Percentiles rank a stretch among this genome's conserved stretches.
Conservation (phyloP, 2,113 vertebrate species). For the Oreamnos americanus region DNA sequence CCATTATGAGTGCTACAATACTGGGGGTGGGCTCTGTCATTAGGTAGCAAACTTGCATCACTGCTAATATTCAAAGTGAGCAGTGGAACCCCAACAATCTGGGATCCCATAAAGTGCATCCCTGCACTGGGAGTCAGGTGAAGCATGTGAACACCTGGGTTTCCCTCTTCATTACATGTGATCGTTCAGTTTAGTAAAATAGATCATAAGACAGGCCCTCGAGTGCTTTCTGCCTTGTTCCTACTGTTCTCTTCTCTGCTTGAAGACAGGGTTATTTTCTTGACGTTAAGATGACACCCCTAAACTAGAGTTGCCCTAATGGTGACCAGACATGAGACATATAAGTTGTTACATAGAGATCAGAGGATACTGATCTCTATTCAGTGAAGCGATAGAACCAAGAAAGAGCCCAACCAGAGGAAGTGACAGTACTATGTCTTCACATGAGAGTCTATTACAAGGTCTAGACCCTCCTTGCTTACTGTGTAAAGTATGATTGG, state of each 20-base stretch:
- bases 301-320: not conserved
- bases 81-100: not conserved
- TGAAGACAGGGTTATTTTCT: not conserved
- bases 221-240: not conserved
- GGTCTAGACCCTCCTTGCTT: not conserved
- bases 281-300: not conserved
- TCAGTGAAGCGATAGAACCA: not conserved
- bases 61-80: too few species aligned
- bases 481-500: not conserved
- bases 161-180: not conserved
- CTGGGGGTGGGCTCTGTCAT: not conserved
- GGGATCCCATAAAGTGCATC: not conserved
- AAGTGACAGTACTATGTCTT: not conserved
- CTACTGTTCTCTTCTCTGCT: not conserved
- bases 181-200: not conserved
- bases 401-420: not conserved
- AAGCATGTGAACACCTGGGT: not conserved
- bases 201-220: not conserved
- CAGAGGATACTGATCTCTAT: not conserved
- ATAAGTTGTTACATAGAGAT: not conserved
- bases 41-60: not conserved
- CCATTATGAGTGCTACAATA: not conserved
- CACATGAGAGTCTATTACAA: not conserved
- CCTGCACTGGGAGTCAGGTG: not conserved
- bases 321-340: not conserved